phyloP scores from a whole-genome alignment of 2,797 vertebrate genomes.

The Smutsia temminckii region DNA sequence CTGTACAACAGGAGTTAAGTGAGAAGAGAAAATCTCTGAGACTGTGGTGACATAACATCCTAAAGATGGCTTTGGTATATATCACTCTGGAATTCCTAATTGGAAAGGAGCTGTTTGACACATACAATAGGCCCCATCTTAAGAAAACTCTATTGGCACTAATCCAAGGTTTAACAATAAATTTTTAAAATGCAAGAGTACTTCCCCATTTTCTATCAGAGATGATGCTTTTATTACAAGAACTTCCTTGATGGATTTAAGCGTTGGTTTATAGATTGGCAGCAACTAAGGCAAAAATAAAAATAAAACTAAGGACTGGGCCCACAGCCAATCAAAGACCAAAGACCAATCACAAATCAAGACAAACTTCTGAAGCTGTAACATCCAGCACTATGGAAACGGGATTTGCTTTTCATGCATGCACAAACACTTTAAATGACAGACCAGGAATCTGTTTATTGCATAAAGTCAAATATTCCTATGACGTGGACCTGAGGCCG shows the following conservation, averaged over 20 bases:
- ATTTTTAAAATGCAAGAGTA: slow-evolving; percentile 19
- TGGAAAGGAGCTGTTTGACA: slow-evolving; percentile 44
- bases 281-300: slow-evolving; percentile 57
- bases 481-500: not conserved
- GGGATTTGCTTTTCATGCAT: slow-evolving; percentile 15
- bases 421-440: not conserved
- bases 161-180: slow-evolving; percentile 60
- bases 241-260: slow-evolving; percentile 69
- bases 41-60: not conserved
- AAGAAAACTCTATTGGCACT: slow-evolving; percentile 59
- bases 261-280: slow-evolving; percentile 66
- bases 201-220: slow-evolving; percentile 71
- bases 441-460: not conserved
- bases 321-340: slow-evolving; percentile 50
- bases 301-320: slow-evolving; percentile 53
- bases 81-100: slow-evolving; percentile 33
- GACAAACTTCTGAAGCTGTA: slow-evolving; percentile 27
- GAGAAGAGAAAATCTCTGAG: slow-evolving; percentile 39
- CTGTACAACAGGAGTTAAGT: not conserved
- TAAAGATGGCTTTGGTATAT: slow-evolving; percentile 7
- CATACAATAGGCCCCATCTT: slow-evolving; percentile 23
- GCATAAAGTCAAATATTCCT: slow-evolving; percentile 16
- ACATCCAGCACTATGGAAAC: not conserved
- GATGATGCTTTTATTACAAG: slow-evolving; percentile 68
- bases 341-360: slow-evolving; percentile 58